Base-by-base conservation (phyloP, 2,797 vertebrate genomes). In the Miichthys miiuy region DNA sequence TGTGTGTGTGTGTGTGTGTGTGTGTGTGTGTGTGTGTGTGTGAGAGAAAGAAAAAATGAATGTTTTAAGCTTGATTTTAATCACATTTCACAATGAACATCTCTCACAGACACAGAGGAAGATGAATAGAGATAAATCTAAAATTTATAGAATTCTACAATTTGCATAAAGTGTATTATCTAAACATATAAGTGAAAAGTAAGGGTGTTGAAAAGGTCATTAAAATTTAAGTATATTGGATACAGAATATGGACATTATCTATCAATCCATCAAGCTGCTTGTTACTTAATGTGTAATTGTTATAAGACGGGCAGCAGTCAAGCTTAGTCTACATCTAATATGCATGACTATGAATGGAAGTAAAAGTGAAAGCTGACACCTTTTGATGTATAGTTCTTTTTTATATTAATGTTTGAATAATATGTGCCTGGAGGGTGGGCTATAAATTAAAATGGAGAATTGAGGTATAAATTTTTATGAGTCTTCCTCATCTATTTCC, bases 351-450 rank as follows among this genome's bases (percentile, higher is more conserved):
- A 92, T 85, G 92, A 95, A 84, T 87, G 84, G 88, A 96, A 92
- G 93, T 73, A 92, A 94, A 95, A 94, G 95, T 95, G 94, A 95
- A 96, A 96, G 95, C 91, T 91, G 96, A 95, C 94, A 95, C 95
- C 96, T 96, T 96, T 93, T 97, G 96, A 97, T 97, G 96, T 96
- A 97, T 96, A 94, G 94, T 95, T 96, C 96, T 97, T 97, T 97
- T 93, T 90, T 93, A 89, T 97, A 98, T 98, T 97, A 97, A 98
- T 97, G 97, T 97, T 97, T 98, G 96, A 98, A 97, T 99, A 98
- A 98, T 98, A 97, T 96, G 96, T 94, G 97, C 96, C 98, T 96
- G 89, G 93, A 96, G 96, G 97, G 96, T 93, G 91, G 95, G 96
- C 96, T 89, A 97, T 97, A 97, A 97, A 98, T 99, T 98, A 97